Base-by-base conservation (phyloP, 2,797 vertebrate genomes). In the Acrocephalus scirpaceus region DNA sequence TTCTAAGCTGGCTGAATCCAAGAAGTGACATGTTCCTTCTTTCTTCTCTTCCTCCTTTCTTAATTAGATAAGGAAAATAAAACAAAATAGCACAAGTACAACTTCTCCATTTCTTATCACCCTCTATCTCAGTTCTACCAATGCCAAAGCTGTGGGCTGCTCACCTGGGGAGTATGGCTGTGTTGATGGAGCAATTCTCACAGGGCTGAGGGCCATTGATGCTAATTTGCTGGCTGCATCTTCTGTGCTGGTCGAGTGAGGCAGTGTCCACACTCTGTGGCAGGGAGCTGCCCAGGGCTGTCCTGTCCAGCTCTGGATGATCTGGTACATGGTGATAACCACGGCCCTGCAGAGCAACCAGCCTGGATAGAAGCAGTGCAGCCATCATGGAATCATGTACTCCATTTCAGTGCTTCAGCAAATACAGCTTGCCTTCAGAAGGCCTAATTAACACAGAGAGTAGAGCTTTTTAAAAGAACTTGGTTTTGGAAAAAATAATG, bases 361-460 rank as follows among this genome's bases (percentile, higher is more conserved):
- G 40, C 36, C 45, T 12, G 48, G 38, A 16, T 20, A 57, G 44
- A 48, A 50, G 50, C 18, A 40, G 40, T 0, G 3, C 13, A 40
- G 58, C 25, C 45, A 12, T 13, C 66, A 66, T 0, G 0, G 23
- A 34, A 36, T 16, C 2, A 0, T 4, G 7, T 4, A 13, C 3
- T 8, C 4, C 4, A 27, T 2, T 18, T 16, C 2, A 0, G 11
- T 16, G 15, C 32, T 64, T 36, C 45, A 54, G 20, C 70, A 80
- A 50, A 44, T 6, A 38, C 22, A 32, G 27, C 48, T 48, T 62
- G 19, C 47, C 16, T 80, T 77, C 12, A 26, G 57, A 19, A 81
- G 27, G 32, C 44, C 47, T 17, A 21, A 58, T 32, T 44, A 66
- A 18, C 48, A 48, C 4, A 18, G n/a, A 11, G 38, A 38, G 30